phyloP scores from a whole-genome alignment of 1,140 invertebrate genomes.

The Drosophila oshimai region DNA sequence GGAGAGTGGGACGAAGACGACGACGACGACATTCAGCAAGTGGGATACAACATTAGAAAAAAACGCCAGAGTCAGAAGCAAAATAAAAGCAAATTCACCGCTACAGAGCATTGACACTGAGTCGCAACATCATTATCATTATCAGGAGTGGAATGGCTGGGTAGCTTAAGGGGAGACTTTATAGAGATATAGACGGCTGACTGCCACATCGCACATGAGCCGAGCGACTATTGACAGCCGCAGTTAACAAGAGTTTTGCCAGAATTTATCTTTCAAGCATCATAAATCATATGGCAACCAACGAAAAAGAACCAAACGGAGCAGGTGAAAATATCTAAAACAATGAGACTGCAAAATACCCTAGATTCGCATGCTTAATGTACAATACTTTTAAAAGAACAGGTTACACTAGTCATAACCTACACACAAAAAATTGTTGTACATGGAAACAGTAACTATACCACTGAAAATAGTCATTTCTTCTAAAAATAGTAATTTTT shows the following conservation, averaged over 20 bases:
- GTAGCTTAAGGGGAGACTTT: not conserved
- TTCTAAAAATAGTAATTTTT: no score
- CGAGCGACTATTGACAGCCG: conserved; percentile 70
- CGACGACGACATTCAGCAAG: not conserved
- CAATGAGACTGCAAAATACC: not conserved
- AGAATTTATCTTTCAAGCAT: conserved; percentile 79
- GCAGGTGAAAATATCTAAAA: not conserved
- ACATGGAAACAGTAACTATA: no score
- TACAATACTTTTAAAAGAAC: not conserved
- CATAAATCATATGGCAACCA: conserved; percentile 63
- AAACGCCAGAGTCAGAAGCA: not conserved
- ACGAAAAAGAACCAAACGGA: conserved; percentile 14
- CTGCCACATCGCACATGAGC: conserved; percentile 11
- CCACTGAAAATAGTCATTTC: no score
- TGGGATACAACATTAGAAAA: not conserved
- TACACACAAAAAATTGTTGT: no score
- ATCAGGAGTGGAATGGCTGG: conserved; percentile 1
- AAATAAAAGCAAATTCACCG: conserved; percentile 57
- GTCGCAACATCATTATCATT: conserved; percentile 33
- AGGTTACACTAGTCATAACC: no score
- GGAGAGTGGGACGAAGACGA: conserved; percentile 9
- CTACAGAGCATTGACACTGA: conserved; percentile 74
- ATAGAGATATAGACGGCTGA: conserved; percentile 11
- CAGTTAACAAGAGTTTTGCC: conserved; percentile 65
- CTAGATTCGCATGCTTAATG: not conserved